These are phyloP conservation scores for Tetraneura akinire DNA, from an alignment of 1,140 invertebrate genomes.

Conservation along the genomic window DNA sequence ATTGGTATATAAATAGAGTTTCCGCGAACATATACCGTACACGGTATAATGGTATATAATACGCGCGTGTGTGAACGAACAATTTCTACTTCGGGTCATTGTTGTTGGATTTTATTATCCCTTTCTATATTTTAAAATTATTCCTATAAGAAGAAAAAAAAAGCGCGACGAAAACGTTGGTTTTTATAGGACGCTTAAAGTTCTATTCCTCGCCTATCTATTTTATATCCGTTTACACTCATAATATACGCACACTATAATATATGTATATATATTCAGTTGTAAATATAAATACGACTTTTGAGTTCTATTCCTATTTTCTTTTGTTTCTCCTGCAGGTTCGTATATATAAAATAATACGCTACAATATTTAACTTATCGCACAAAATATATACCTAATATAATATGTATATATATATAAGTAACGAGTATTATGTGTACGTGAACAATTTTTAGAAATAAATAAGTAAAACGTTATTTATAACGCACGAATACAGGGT, in stretches of 20 bases:
- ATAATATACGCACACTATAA: neutral
- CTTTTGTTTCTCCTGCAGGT: neutral
- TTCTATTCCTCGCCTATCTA: neutral
- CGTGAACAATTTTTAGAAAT: no score
- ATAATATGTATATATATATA: neutral
- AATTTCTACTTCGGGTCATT: slow-evolving; percentile 31
- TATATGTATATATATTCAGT: neutral
- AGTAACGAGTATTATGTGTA: no score
- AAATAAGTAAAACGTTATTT: no score
- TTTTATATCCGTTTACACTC: neutral
- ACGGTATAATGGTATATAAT: no score
- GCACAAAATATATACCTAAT: neutral
- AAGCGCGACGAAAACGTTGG: neutral
- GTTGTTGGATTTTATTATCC: slow-evolving; percentile 36
- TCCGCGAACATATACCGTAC: no score
- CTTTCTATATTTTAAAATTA: slow-evolving; percentile 42
- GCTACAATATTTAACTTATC: slow-evolving; percentile 4
- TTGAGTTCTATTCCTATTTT: neutral
- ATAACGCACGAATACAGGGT: no score
- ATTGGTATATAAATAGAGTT: no score
- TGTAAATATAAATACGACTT: neutral
- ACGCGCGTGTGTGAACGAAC: neutral
- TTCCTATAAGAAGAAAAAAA: slow-evolving; percentile 21
- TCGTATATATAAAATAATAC: neutral
- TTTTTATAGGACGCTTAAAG: slow-evolving; percentile 10